A percentile compares a stretch with the other conserved stretches of the same genome.
Evolutionary conservation across 2,797 vertebrate species (phyloP).

Genomic region (Cuniculus paca): DNA sequence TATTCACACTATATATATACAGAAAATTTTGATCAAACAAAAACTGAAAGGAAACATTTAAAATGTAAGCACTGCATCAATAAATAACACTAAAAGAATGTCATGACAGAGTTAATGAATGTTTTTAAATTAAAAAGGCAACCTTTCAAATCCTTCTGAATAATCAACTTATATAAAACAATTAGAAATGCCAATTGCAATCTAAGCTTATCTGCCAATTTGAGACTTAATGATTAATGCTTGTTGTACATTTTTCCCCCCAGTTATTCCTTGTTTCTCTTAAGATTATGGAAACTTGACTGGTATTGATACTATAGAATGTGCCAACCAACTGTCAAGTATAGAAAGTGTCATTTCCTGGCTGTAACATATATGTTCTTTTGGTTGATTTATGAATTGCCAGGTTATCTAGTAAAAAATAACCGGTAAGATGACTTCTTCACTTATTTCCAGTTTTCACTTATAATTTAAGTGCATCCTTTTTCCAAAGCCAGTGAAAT

Average conservation of each 20-base stretch:
- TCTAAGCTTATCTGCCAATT: not conserved
- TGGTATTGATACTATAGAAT: not conserved
- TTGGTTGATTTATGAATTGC: not conserved
- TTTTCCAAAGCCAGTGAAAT: constrained; percentile 35
- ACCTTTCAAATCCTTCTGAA: not conserved
- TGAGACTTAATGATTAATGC: constrained; percentile 31
- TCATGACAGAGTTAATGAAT: not conserved
- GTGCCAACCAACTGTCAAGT: not conserved
- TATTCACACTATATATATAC: not conserved
- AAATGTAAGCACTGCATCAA: not conserved
- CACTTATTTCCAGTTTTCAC: constrained; percentile 9
- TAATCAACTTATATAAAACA: not conserved
- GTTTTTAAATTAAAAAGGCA: constrained; percentile 32
- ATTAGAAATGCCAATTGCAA: not conserved
- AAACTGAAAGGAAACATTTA: not conserved
- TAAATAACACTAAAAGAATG: not conserved
- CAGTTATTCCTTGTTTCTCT: constrained; percentile 8
- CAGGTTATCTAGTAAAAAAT: constrained; percentile 8
- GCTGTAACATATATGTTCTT: not conserved
- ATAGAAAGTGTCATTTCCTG: constrained; percentile 47
- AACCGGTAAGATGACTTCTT: not conserved
- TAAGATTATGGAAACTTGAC: constrained; percentile 18
- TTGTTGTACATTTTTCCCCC: not conserved
- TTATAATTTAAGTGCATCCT: constrained; percentile 25
- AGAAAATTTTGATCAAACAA: not conserved